A percentile compares a stretch with the other conserved stretches of the same genome.
phyloP scores from a whole-genome alignment of 1,140 invertebrate genomes.

The Drosophila chauvacae region DNA sequence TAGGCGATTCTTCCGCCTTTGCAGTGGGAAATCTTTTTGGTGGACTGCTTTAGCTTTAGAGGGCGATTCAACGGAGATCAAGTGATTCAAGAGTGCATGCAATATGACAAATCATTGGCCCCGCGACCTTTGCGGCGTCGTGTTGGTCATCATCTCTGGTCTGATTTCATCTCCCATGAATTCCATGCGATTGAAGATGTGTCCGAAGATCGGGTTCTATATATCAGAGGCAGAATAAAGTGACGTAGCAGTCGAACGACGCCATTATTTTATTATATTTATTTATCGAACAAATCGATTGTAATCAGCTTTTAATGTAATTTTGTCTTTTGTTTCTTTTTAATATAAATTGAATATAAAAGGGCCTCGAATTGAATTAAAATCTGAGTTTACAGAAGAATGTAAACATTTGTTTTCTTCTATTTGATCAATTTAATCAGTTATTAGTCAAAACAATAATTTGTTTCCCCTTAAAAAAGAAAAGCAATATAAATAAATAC shows the following conservation, averaged over 20 bases:
- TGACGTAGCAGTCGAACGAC: slow-evolving; percentile 6
- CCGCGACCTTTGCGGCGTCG: slow-evolving; percentile 7
- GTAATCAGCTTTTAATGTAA: too few species aligned
- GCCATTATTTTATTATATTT: neutral
- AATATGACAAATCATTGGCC: slow-evolving; percentile 41
- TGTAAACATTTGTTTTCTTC: too few species aligned
- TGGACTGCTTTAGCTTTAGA: neutral
- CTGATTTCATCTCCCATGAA: slow-evolving; percentile 34
- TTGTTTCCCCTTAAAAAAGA: neutral
- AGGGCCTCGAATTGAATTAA: too few species aligned
- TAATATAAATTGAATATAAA: too few species aligned
- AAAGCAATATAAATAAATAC: neutral
- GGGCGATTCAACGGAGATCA: neutral
- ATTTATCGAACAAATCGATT: too few species aligned
- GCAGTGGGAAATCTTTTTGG: slow-evolving; percentile 32
- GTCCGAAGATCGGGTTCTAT: slow-evolving; percentile 11
- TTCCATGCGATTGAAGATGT: slow-evolving; percentile 5
- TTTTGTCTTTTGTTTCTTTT: too few species aligned
- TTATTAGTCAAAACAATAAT: too few species aligned
- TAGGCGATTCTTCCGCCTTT: slow-evolving; percentile 35
- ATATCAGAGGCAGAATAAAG: neutral
- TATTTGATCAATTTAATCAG: too few species aligned
- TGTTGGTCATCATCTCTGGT: slow-evolving; percentile 29
- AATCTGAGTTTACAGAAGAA: too few species aligned
- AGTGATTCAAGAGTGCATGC: slow-evolving; percentile 11